Percentiles rank a stretch among this genome's conserved stretches.
Conservation (phyloP, 2,888 invertebrate genomes). For the Caenorhabditis virilis region DNA sequence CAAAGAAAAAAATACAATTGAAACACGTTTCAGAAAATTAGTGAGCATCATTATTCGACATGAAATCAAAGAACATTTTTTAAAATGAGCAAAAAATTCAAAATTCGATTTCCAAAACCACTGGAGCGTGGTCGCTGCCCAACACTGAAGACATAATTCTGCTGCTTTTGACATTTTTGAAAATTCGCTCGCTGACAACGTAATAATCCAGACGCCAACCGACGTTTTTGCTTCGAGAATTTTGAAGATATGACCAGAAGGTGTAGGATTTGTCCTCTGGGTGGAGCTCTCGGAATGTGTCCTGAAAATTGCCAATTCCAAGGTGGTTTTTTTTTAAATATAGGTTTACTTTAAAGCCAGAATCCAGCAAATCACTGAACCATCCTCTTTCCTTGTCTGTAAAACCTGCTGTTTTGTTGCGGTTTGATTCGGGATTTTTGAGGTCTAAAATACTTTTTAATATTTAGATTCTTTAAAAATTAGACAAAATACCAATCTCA, state of each 20-base stretch:
- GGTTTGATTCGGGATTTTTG: slow-evolving; percentile 88
- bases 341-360: slow-evolving; percentile 77
- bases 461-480: background rate
- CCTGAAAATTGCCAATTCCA: too few species aligned
- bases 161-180: slow-evolving; percentile 76
- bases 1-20: too few species aligned
- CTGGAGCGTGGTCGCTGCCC: slow-evolving; percentile 96
- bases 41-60: background rate
- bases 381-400: slow-evolving; percentile 90
- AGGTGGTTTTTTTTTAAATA: too few species aligned
- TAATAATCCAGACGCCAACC: slow-evolving; percentile 98
- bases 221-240: slow-evolving; percentile 84
- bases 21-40: background rate
- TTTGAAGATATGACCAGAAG: slow-evolving; percentile 92
- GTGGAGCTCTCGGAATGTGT: slow-evolving; percentile 77
- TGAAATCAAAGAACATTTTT: too few species aligned
- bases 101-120: slow-evolving; percentile 79
- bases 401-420: slow-evolving; percentile 88
- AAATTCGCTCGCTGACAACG: slow-evolving; percentile 82
- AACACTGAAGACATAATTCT: slow-evolving; percentile 81
- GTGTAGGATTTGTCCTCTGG: slow-evolving; percentile 84
- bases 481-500: slow-evolving; percentile 79
- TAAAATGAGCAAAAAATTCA: slow-evolving; percentile 59
- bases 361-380: slow-evolving; percentile 81
- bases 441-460: slow-evolving; percentile 73